Conservation (phyloP, 1,140 invertebrate species). For the Riptortus pedestris region DNA sequence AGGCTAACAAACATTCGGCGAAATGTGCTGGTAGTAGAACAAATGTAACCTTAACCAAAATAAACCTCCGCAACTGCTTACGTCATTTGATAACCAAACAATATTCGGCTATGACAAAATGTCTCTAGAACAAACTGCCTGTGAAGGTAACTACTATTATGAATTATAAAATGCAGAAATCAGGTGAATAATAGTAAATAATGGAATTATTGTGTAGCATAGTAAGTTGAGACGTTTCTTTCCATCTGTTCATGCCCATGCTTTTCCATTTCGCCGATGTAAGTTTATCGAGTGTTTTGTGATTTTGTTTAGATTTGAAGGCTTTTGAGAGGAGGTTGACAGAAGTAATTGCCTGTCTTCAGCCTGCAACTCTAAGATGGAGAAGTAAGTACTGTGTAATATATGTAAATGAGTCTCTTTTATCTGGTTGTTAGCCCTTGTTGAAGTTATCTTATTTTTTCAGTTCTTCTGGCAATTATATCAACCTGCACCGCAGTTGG, state of each 20-base stretch:
- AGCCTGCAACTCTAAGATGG: slow-evolving; percentile 85
- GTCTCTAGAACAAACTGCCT: slow-evolving; percentile 64
- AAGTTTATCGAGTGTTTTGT: too few relatives aligned
- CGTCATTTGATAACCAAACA: slow-evolving; percentile 15
- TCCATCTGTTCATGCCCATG: too few relatives aligned
- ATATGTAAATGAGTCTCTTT: not conserved
- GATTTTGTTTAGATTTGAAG: slow-evolving; percentile 78
- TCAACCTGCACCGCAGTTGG: slow-evolving; percentile 82
- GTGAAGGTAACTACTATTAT: slow-evolving; percentile 48
- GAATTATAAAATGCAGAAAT: too few relatives aligned
- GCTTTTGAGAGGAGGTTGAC: slow-evolving; percentile 90
- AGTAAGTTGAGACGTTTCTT: too few relatives aligned
- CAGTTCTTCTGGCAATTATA: slow-evolving; percentile 73
- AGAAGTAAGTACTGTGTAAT: slow-evolving; percentile 76
- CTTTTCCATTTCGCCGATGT: too few relatives aligned
- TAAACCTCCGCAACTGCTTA: not conserved
- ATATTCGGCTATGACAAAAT: slow-evolving; percentile 36
- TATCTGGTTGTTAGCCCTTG: not conserved
- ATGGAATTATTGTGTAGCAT: too few relatives aligned
- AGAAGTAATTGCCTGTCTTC: slow-evolving; percentile 89
- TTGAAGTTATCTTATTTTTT: slow-evolving; percentile 35
- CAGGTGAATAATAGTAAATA: too few relatives aligned
- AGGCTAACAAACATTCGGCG: not conserved
- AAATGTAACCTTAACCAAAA: slow-evolving; percentile 2
- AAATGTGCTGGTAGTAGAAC: not conserved